These are phyloP conservation scores for Ianthella basta DNA, from an alignment of 37 sponge, comb jelly and placozoan species.

Conservation along the genomic window DNA sequence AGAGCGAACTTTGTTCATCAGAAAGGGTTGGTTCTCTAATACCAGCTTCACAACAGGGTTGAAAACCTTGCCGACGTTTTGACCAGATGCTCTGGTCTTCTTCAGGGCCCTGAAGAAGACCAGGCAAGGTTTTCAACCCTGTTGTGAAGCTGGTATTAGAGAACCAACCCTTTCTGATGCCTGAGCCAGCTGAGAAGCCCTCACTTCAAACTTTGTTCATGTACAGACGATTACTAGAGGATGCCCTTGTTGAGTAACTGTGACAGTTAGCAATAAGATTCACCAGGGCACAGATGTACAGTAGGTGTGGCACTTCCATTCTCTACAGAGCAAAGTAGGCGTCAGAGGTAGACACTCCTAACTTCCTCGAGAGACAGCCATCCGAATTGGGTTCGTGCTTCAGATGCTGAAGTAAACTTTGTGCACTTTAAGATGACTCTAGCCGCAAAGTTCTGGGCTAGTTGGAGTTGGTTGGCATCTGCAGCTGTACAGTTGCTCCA, in stretches of 20 bases:
- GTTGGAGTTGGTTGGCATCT: constrained; percentile 5
- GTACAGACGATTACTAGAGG: neutral
- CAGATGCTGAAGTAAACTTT: constrained; percentile 16
- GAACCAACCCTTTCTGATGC: too few relatives aligned
- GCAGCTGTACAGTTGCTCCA: neutral
- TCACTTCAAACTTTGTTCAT: neutral
- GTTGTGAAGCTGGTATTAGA: too few relatives aligned
- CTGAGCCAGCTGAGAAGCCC: too few relatives aligned
- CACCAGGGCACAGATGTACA: neutral
- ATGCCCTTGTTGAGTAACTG: neutral
- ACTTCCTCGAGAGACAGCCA: constrained; percentile 8
- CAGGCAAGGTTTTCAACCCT: too few relatives aligned
- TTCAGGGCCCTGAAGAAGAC: too few relatives aligned
- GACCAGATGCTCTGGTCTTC: too few relatives aligned
- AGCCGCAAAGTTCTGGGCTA: constrained; percentile 27
- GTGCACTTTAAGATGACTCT: neutral
- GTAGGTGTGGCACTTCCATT: constrained; percentile 9
- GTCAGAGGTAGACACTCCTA: neutral
- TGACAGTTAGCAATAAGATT: constrained; percentile 21
- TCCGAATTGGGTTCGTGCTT: constrained; percentile 3
- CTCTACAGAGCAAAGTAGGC: neutral
- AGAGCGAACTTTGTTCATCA: too few relatives aligned
- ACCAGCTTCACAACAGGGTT: too few relatives aligned
- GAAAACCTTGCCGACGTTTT: too few relatives aligned
- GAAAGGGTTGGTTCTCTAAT: too few relatives aligned